Evolutionary conservation across 1,140 invertebrate genomes (phyloP), one percentile per base, ranked within the genome.

Genomic region (Ganaspis sp.): DNA sequence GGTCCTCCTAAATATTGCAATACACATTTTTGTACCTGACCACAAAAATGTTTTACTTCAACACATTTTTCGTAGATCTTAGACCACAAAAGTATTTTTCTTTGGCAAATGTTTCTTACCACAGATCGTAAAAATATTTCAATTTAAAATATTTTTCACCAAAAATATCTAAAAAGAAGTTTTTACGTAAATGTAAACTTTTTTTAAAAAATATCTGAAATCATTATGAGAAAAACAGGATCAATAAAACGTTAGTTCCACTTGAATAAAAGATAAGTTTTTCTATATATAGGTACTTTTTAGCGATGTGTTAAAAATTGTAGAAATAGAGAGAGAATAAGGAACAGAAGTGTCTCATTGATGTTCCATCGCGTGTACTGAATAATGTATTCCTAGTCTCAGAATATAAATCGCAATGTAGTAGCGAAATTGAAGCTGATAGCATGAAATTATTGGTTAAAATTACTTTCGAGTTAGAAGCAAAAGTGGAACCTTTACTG

Each of bases 391-490:
- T 21, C 23, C 58, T 58, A 26, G 58, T 64, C 58, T 64, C 29
- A 15, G 26, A 64, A n/a, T 29, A 64, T 64, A 64, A 64, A 64
- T 64, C 21, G 15, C 58, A 64, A 29, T 4, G 15, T n/a, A 64
- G 54, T 64, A 29, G 58, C 23, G 11, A 64, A 64, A 64, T 64
- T 64, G 26, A 29, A 64, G 58, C 58, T 64, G 58, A 64, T 64
- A 64, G 23, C 58, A 11, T 34, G 12, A 64, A 64, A 64, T 64
- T 29, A 64, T 64, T 64, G 58, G 58, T 64, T 29, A 64, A 64
- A 21, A 64, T 64, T 64, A 12, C 26, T 29, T 12, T 6, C 12
- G 5, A 11, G 11, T 64, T 64, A 26, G n/a, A 5, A 29, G 23
- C 11, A 64, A n/a, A 64, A 64, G 23, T 34, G 26, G 21, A 1